Conservation (phyloP, 2,888 invertebrate genomes). For the Schizaphis graminum region DNA sequence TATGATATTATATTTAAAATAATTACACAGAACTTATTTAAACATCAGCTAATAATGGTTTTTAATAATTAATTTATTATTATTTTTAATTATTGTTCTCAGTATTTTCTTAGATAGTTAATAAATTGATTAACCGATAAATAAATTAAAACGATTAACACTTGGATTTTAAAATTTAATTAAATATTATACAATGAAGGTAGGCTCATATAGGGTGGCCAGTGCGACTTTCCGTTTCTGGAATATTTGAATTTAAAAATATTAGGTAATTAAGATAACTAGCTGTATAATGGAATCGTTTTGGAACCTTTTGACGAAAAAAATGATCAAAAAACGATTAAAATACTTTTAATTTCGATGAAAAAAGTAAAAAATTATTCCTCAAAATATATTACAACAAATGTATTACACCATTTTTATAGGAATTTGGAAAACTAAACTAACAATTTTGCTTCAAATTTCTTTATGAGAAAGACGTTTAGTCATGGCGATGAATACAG, state of each 20-base stretch:
- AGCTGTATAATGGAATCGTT: neutral
- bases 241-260: neutral
- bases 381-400: too few species aligned
- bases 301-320: neutral
- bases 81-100: neutral
- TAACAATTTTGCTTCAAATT: neutral
- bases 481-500: neutral
- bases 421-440: neutral
- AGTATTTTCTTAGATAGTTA: neutral
- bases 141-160: neutral
- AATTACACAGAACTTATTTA: neutral
- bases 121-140: too few species aligned
- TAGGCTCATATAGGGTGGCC: rapidly evolving
- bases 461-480: neutral
- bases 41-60: neutral
- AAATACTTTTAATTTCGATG: neutral
- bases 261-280: neutral
- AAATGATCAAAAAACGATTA: neutral
- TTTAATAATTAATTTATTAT: neutral
- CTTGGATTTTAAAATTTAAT: neutral
- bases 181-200: neutral
- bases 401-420: neutral
- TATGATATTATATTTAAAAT: neutral
- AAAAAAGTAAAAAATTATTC: neutral
- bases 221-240: neutral